Base-by-base conservation (phyloP, 2,113 vertebrate species). In the Sardina pilchardus region DNA sequence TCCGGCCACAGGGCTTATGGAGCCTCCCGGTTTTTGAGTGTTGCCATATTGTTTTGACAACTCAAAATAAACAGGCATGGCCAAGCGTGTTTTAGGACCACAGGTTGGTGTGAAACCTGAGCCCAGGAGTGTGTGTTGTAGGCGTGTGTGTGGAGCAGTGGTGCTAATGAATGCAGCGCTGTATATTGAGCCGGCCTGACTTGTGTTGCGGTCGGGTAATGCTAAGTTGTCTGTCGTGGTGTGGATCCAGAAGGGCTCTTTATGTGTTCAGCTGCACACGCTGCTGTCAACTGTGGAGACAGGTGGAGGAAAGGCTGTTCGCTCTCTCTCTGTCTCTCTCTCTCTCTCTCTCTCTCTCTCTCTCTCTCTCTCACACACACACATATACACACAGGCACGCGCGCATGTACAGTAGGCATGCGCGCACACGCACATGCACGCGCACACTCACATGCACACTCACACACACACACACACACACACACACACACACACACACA, bases 401-500 rank as follows among this genome's bases (percentile, higher is more conserved):
- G 26, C n/a, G 26, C 59, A 67, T n/a, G 26, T 8, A 67, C n/a
- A 30, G n/a, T n/a, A 75, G 3, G 1, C n/a, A 71, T n/a, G 26
- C 59, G 26, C n/a, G 26, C 59, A 67, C 59, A 71, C 26, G 26
- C 63, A 71, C 63, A 30, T 26, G 26, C 26, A 30, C 63, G 26
- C 26, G 26, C 63, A 71, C 63, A 30, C 26, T 6, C 63, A 71
- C 39, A 39, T 4, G 4, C 39, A 39, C 39, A 39, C 39, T 2
- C 39, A 39, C 39, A 39, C 39, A 39, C 63, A 71, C 63, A 71
- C 63, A 71, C 63, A 30, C 7, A 71, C 63, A 71, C 63, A 71
- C 63, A 71, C 59, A 67, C 59, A 67, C 59, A 67, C 59, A 67
- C 59, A 67, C 59, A 67, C 59, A 67, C 26, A 34, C 63, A 71